phyloP scores from a whole-genome alignment of 2,113 vertebrate genomes.

The Polypterus bichir region DNA sequence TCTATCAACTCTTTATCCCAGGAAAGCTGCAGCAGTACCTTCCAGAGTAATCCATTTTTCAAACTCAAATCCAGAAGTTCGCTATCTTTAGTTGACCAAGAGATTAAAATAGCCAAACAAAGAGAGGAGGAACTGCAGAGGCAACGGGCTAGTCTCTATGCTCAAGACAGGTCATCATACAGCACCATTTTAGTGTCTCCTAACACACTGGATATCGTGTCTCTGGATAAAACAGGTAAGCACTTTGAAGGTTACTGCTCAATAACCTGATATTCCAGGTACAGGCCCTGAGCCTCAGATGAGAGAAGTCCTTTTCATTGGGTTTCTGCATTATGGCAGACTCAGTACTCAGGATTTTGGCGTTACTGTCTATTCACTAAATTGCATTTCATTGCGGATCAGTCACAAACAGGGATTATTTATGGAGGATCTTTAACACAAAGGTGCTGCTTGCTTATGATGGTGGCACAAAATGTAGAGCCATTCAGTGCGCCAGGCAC shows the following conservation, averaged over 20 bases:
- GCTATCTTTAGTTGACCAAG: constrained; percentile 55
- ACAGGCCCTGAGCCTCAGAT: too few species aligned
- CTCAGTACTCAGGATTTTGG: too few species aligned
- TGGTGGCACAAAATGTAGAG: too few species aligned
- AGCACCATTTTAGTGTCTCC: constrained; percentile 29
- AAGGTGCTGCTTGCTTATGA: too few species aligned
- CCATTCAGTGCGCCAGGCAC: too few species aligned
- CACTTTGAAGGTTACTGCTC: not conserved
- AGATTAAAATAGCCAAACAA: constrained; percentile 52
- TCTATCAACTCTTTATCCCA: constrained; percentile 44
- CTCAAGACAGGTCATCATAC: constrained; percentile 29
- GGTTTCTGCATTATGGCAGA: too few species aligned
- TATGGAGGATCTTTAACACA: too few species aligned
- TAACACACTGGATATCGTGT: constrained; percentile 37
- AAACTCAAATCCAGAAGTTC: constrained; percentile 55
- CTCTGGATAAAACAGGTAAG: constrained; percentile 46
- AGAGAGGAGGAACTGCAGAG: constrained; percentile 55
- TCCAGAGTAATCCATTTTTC: constrained; percentile 60
- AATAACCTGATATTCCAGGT: too few species aligned
- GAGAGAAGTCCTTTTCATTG: too few species aligned
- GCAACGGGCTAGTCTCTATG: constrained; percentile 44
- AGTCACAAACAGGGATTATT: too few species aligned
- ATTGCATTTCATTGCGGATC: too few species aligned
- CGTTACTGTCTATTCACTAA: too few species aligned
- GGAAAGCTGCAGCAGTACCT: constrained; percentile 44